phyloP scores from a whole-genome alignment of 2,113 vertebrate genomes.

The Panthera leo region DNA sequence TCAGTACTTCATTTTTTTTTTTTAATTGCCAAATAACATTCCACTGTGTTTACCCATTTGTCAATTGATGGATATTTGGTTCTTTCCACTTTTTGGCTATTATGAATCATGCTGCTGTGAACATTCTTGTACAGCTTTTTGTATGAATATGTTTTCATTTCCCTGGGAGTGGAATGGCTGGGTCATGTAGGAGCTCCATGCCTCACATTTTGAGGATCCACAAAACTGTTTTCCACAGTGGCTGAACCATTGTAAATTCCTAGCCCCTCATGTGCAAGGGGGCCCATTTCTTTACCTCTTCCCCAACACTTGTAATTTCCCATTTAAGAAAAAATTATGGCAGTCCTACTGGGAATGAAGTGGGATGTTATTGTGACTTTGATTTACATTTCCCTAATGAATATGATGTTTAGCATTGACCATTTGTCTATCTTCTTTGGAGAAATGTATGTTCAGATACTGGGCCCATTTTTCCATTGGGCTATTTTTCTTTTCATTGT shows the following conservation, averaged over 20 bases:
- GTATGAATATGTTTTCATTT: background rate
- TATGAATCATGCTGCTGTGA: background rate
- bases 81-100: background rate
- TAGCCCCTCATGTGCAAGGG: rapidly evolving
- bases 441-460: background rate
- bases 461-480: background rate
- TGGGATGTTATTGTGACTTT: background rate
- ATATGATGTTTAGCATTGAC: background rate
- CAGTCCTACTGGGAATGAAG: background rate
- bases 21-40: background rate
- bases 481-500: background rate
- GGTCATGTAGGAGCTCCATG: background rate
- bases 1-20: background rate
- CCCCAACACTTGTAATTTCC: background rate
- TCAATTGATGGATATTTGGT: background rate
- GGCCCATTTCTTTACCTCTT: background rate
- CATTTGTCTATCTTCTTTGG: background rate
- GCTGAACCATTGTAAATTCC: background rate
- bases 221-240: background rate
- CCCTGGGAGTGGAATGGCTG: background rate
- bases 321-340: background rate
- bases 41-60: background rate
- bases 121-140: background rate
- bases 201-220: background rate
- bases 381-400: background rate